Evolutionary conservation across 2,888 invertebrate genomes (phyloP), one percentile per base, ranked within the genome.

Genomic region (Thymelicus acteon): DNA sequence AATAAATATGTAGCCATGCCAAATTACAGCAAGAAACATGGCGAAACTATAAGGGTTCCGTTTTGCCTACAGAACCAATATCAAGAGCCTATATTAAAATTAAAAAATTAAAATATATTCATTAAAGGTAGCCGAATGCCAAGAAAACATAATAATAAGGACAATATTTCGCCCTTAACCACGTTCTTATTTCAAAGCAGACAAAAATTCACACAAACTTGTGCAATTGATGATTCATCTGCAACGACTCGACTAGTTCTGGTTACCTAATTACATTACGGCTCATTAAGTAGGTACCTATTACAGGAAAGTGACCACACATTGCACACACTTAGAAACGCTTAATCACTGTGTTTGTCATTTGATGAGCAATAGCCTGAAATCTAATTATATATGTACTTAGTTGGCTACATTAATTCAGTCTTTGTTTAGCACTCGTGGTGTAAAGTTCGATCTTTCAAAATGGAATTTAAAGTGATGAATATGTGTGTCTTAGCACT

Each of bases 381-480:
- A 57, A 57, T 57, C 12, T n/a, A 64, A 54, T 48, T 2, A n/a
- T n/a, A n/a, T 19, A 48, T 5, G 24, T 47, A 47, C 24, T 12
- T 60, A 13, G 19, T 44, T 44, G 3, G 44, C 44, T 1, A 12
- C 4, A 44, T 44, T 44, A 10, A 10, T 47, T 54, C 60, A 67
- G 67, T 67, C 67, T 47, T 44, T 12, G 31, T 62, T 44, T 10
- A 57, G 31, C 13, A 39, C 63, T 69, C 10, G 69, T 12, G 10
- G 44, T 44, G 67, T n/a, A 19, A 60, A 40, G 48, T n/a, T 44
- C 40, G 52, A 54, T 10, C 3, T 54, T 67, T 75, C 15, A 72
- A 48, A 67, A 78, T 77, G 76, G 44, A 66, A 44, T 70, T 72
- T n/a, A 77, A 73, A 67, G 65, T 68, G 24, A 68, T 75, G 47